These are phyloP conservation scores for Brienomyrus longianalis DNA, from an alignment of 2,113 vertebrate species.

Conservation along the genomic window DNA sequence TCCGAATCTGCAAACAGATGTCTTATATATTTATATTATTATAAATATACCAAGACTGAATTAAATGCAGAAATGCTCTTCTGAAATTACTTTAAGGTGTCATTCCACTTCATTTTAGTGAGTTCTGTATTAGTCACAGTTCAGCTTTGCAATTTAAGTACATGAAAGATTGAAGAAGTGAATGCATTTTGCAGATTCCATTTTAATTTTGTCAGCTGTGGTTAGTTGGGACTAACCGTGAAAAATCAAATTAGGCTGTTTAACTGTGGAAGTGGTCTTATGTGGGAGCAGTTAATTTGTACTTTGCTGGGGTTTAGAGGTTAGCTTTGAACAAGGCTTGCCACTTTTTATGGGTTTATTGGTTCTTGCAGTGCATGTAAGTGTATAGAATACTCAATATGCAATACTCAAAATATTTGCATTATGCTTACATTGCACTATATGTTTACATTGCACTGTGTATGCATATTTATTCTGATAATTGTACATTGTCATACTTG, in stretches of 20 bases:
- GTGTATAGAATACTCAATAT: background rate
- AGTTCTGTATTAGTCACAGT: slow-evolving; percentile 4
- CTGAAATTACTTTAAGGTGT: background rate
- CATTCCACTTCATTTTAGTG: background rate
- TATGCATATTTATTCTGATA: background rate
- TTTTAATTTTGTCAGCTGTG: background rate
- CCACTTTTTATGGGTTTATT: background rate
- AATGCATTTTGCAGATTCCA: background rate
- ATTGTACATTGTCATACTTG: background rate
- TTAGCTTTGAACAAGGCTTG: background rate
- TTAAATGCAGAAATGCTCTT: background rate
- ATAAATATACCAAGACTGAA: background rate
- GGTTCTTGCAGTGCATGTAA: background rate
- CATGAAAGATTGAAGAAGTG: background rate
- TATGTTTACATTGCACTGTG: background rate
- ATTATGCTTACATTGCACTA: background rate
- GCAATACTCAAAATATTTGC: background rate
- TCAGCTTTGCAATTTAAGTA: background rate
- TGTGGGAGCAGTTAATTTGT: background rate
- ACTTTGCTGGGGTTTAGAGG: background rate
- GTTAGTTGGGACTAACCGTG: background rate
- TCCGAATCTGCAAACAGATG: background rate
- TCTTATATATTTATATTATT: background rate
- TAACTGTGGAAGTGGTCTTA: background rate
- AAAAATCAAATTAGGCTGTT: slow-evolving; percentile 5